Conservation (phyloP, 2,113 vertebrate genomes). For the Onychostoma macrolepis region DNA sequence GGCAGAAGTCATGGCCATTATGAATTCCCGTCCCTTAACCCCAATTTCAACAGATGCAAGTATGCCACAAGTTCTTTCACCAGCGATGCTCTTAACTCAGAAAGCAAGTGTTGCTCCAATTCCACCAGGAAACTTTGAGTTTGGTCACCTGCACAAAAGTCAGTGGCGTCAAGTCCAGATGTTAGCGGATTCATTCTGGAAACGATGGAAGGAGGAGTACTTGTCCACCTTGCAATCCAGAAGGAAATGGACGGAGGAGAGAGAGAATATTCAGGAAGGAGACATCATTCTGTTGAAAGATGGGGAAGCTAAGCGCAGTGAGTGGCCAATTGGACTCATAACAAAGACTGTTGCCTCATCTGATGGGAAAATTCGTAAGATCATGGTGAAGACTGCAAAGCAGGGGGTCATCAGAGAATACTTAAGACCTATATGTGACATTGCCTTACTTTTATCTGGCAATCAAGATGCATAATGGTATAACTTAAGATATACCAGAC, state of each 20-base stretch:
- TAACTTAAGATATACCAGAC: background rate
- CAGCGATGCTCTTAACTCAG: background rate
- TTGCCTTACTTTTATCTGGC: background rate
- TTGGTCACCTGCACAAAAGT: background rate
- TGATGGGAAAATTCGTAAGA: too few relatives aligned
- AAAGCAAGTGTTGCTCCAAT: background rate
- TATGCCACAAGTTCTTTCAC: background rate
- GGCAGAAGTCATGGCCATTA: background rate
- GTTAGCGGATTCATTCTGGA: background rate
- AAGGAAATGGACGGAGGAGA: background rate
- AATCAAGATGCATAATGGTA: background rate
- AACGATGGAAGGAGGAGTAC: background rate
- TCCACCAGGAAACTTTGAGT: background rate
- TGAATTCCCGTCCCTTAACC: background rate
- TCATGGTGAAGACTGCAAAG: background rate
- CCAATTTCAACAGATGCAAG: background rate
- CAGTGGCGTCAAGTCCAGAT: background rate
- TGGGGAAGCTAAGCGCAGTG: too few relatives aligned
- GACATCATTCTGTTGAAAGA: background rate
- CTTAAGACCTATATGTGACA: background rate
- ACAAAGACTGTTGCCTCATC: background rate
- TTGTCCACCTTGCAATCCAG: background rate
- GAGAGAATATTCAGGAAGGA: background rate
- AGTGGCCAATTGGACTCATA: background rate
- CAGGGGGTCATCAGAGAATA: background rate